Percentiles rank a stretch among this genome's conserved stretches.
These are phyloP conservation scores for Petromus typicus DNA, from an alignment of 2,113 vertebrate genomes.

Conservation along the genomic window DNA sequence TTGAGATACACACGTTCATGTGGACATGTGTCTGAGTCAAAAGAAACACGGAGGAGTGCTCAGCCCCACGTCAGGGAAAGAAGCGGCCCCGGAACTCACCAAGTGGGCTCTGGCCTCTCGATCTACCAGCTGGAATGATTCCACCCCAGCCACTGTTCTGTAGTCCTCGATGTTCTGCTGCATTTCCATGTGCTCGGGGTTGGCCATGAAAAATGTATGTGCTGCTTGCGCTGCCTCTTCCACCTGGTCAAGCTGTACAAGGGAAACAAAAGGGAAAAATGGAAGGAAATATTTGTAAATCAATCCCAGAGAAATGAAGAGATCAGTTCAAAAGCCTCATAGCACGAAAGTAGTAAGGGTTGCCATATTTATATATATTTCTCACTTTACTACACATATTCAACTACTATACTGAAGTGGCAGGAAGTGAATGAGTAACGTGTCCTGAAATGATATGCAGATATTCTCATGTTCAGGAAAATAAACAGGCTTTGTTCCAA, in stretches of 20 bases:
- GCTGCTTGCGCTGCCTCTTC: slow-evolving; percentile 95
- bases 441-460: background rate
- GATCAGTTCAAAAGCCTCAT: background rate
- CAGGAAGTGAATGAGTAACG: background rate
- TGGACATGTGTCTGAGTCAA: background rate
- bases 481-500: background rate
- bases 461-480: background rate
- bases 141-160: slow-evolving; percentile 85
- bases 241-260: slow-evolving; percentile 90
- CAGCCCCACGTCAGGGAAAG: accelerated
- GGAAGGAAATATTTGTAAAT: background rate
- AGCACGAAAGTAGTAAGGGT: background rate
- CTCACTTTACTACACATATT: background rate
- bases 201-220: slow-evolving; percentile 98
- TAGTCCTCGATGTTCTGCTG: slow-evolving; percentile 94
- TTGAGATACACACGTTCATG: background rate
- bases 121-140: slow-evolving; percentile 89
- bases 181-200: slow-evolving; percentile 98
- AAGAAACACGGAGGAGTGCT: background rate
- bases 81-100: slow-evolving; percentile 84
- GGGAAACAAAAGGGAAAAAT: background rate
- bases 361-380: no score
- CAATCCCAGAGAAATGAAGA: background rate
- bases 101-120: slow-evolving; percentile 92
- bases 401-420: background rate